Percentiles rank a stretch among this genome's conserved stretches.
Evolutionary conservation across 2,113 vertebrate genomes (phyloP).

Genomic region (Colistium nudipinnis): DNA sequence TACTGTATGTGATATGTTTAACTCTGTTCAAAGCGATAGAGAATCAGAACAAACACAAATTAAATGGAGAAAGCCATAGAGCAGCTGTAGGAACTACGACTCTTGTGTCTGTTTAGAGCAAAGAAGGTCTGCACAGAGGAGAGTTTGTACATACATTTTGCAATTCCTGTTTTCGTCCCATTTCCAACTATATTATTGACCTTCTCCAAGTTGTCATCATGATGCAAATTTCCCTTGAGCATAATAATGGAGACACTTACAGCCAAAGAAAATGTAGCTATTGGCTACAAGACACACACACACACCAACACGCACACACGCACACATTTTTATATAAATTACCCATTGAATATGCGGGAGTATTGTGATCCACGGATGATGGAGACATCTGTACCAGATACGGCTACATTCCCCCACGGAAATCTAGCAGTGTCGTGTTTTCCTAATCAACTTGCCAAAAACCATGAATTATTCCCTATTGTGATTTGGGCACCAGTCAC

Average conservation of each 20-base stretch:
- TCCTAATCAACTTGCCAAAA: conserved; percentile 33
- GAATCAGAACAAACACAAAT: neutral
- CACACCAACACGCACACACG: no score
- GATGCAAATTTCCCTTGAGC: no score
- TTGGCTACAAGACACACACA: no score
- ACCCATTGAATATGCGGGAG: conserved; percentile 10
- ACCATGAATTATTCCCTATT: conserved; percentile 21
- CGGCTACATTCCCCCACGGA: conserved; percentile 7
- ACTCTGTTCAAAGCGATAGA: neutral
- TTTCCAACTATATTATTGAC: neutral
- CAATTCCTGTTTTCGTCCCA: neutral
- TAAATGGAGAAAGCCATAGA: neutral
- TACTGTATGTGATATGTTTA: neutral
- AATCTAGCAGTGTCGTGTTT: conserved; percentile 29
- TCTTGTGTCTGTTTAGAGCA: neutral
- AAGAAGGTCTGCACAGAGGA: neutral
- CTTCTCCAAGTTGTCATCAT: neutral
- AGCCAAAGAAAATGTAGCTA: no score
- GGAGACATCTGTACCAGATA: conserved; percentile 47
- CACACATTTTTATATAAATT: conserved; percentile 17
- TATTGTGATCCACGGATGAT: neutral
- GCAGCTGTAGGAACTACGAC: neutral
- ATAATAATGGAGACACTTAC: no score
- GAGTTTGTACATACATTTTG: neutral
- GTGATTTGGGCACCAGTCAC: conserved; percentile 39